Base-by-base conservation (phyloP, 2,113 vertebrate genomes). In the Sus scrofa region DNA sequence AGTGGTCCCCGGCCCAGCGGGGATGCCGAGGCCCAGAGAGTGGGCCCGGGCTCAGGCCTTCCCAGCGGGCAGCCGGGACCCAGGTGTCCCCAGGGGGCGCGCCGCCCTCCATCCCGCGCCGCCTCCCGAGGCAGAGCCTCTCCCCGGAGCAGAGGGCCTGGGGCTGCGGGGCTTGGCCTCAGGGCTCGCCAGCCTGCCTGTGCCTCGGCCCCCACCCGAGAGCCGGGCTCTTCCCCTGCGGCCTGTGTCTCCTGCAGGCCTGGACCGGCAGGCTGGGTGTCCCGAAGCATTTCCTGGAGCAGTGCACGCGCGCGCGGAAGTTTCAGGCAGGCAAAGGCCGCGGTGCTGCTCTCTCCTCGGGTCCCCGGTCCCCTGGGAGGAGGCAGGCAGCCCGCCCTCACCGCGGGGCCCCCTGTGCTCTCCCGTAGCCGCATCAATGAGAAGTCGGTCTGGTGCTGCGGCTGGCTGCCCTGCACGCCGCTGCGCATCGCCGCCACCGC, bases 361-460 rank as follows among this genome's bases (percentile, higher is more conserved):
- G 2, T 9, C 22, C 15, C 54, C 6, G 22, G 2, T 9, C 22
- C 15, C 54, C 6, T 0, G 34, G 15, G 54, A n/a, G 37, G 13
- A 44, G 60, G 34, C 22, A 7, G 27, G 60, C 0, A 0, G 34
- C 52, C 15, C 0, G 1, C 60, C 6, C 77, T 63, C 74, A 77
- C 15, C 0, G 79, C 93, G 50, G 3, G 2, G 34, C 12, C 26
- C 13, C 37, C 34, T 63, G 37, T 94, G 74, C 34, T 89, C 39
- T 58, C 9, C 52, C 74, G 3, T 85, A 99, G 99, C 95, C 99
- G 99, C 18, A 99, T 99, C 97, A 99, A 99, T 6, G 99, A 99
- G 98, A 99, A 99, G 98, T 99, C 99, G 0, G 99, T 99, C 62
- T 99, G 99, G 99, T 99, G 99, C 95, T 99, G 99, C 0, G 99